phyloP scores from a whole-genome alignment of 2,113 vertebrate genomes.

The Planiliza haematocheilus region DNA sequence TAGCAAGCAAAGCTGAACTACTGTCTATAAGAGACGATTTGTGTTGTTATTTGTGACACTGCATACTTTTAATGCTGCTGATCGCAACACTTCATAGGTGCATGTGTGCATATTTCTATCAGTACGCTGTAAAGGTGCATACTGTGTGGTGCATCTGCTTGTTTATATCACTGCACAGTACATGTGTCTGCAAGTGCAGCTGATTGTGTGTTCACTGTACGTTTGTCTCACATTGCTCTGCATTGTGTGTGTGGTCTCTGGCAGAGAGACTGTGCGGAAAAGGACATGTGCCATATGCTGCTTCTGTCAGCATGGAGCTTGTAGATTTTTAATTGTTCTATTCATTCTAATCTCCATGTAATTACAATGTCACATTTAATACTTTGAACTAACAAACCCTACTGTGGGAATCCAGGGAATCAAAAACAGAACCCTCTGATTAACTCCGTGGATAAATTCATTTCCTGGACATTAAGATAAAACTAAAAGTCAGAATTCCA shows the following conservation, averaged over 20 bases:
- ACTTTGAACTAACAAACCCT: neutral
- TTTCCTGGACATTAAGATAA: slow-evolving; percentile 12
- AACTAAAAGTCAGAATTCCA: neutral
- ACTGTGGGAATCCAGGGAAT: neutral
- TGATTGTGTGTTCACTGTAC: slow-evolving; percentile 11
- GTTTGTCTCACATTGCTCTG: no score
- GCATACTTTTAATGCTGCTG: no score
- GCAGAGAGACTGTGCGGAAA: slow-evolving; percentile 4
- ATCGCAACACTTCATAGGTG: no score
- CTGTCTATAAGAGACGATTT: slow-evolving; percentile 1
- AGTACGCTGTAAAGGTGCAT: slow-evolving; percentile 8
- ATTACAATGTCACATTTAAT: slow-evolving; percentile 9
- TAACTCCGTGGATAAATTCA: neutral
- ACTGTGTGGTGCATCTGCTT: slow-evolving; percentile 3
- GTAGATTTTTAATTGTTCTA: slow-evolving; percentile 3
- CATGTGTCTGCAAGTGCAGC: neutral
- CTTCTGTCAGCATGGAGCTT: slow-evolving; percentile 1
- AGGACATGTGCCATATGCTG: neutral
- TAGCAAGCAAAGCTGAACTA: slow-evolving; percentile 46
- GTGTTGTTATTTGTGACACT: slow-evolving; percentile 2
- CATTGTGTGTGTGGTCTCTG: slow-evolving; percentile 18
- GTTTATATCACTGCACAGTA: neutral
- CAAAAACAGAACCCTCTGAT: neutral
- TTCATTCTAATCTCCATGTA: slow-evolving; percentile 26
- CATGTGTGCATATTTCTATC: slow-evolving; percentile 21